Evolutionary conservation across 2,113 vertebrate genomes (phyloP), one percentile per base, ranked within the genome.

Genomic region (Taurulus bubalis): DNA sequence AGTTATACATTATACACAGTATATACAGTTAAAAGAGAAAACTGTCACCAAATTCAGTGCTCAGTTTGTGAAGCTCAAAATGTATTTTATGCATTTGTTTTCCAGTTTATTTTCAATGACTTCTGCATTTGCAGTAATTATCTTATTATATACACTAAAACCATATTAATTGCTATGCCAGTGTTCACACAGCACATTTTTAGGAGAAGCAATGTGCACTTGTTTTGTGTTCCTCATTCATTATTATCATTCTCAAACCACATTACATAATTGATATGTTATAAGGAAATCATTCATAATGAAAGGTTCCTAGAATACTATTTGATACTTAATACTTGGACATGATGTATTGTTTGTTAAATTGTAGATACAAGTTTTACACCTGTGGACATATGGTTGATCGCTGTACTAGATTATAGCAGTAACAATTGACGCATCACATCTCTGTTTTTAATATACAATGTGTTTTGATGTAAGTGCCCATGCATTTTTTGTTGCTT

Each of bases 201-300:
- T 51, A 42, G 4, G 16, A 45, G 24, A 79, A 69, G 42, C 14
- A 45, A 14, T 42, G 40, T 14, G 12, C 30, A 5, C 8, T 73
- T 16, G 2, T 42, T 8, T 53, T 68, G 24, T 60, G 24, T 32
- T 49, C 42, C 10, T 70, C 45, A 62, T 77, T 45, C 42, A 42
- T 58, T 56, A 5, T n/a, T 4, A 30, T 66, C 14, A 18, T 8
- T 65, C 20, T 64, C 6, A 34, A 34, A 34, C 34, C 34, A 1
- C 34, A 34, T 34, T 34, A 34, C 34, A 34, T 36, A 2, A 45
- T 11, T 69, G 1, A 68, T 45, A 62, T 3, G 42, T 26, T 64
- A 4, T 45, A 3, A 75, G 62, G 22, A 34, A 73, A 63, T 68
- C 11, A 73, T 72, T 60, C 26, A 11, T 30, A 38, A 22, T 68